Conservation (phyloP, 2,888 invertebrate genomes). For the Tipula helvola region DNA sequence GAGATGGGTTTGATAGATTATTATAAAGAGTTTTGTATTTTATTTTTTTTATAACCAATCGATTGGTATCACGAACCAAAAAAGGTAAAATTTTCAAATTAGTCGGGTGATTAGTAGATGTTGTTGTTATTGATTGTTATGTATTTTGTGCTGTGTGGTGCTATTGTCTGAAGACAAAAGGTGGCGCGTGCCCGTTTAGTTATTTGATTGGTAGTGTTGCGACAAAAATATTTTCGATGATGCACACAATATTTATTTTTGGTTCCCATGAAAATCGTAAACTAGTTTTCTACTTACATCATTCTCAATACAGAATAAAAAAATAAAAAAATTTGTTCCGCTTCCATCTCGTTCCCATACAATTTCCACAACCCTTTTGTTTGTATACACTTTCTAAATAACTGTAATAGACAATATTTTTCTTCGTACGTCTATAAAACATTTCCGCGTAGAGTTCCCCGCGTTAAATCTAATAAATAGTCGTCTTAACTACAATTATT, state of each 20-base stretch:
- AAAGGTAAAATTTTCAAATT: neutral
- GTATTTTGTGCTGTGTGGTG: neutral
- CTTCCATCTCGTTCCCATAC: neutral
- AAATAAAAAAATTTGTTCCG: neutral
- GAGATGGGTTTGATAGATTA: slow-evolving; percentile 1
- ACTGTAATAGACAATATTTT: neutral
- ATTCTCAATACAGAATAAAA: neutral
- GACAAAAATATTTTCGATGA: neutral
- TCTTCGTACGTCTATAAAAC: neutral
- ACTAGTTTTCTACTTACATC: neutral
- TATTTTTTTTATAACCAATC: neutral
- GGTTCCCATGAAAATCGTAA: neutral
- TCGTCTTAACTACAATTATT: neutral
- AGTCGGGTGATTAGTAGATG: neutral
- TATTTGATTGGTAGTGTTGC: neutral
- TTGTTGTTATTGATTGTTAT: neutral
- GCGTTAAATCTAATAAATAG: neutral
- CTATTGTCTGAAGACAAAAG: neutral
- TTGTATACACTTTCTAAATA: neutral
- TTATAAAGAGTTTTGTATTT: neutral
- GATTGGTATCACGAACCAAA: neutral
- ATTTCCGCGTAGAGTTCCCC: neutral
- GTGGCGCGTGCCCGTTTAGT: neutral
- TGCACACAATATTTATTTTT: neutral
- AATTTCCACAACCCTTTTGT: neutral